phyloP scores from a whole-genome alignment of 2,113 vertebrate species.

The Pachypanchax playfairii region DNA sequence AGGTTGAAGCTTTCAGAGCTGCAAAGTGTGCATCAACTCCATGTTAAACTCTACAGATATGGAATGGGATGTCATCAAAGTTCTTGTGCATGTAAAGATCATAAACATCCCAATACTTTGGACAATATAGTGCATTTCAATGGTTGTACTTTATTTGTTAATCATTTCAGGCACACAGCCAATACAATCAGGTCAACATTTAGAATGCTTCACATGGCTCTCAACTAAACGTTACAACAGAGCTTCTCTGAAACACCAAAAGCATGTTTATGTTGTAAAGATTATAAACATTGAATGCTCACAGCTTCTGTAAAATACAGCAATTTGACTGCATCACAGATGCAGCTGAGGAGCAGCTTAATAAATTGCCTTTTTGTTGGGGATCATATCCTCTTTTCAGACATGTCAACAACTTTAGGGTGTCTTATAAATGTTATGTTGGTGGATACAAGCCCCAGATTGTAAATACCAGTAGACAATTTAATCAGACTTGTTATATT shows the following conservation, averaged over 20 bases:
- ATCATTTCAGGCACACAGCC: slow-evolving; percentile 51
- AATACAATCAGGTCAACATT: slow-evolving; percentile 40
- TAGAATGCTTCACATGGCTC: slow-evolving; percentile 11
- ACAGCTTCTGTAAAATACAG: slow-evolving; percentile 39
- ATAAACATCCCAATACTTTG: no score
- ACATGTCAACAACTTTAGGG: not conserved
- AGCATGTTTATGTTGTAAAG: slow-evolving; percentile 19
- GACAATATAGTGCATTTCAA: no score
- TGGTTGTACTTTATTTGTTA: slow-evolving; percentile 47
- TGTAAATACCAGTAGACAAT: slow-evolving; percentile 14
- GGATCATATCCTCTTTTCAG: not conserved
- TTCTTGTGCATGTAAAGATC: no score
- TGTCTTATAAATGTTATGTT: slow-evolving; percentile 44
- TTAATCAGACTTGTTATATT: no score
- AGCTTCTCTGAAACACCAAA: slow-evolving; percentile 37
- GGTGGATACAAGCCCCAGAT: slow-evolving; percentile 32
- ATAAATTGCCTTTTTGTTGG: not conserved
- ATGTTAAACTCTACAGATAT: no score
- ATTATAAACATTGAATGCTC: slow-evolving; percentile 38
- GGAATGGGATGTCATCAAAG: no score
- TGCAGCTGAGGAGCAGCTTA: slow-evolving; percentile 14
- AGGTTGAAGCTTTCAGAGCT: no score
- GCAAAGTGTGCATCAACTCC: no score
- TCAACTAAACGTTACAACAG: slow-evolving; percentile 38
- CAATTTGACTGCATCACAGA: slow-evolving; percentile 1